A percentile compares a stretch with the other conserved stretches of the same genome.
Evolutionary conservation across 2,113 vertebrate genomes (phyloP).

Genomic region (Ranitomeya variabilis): DNA sequence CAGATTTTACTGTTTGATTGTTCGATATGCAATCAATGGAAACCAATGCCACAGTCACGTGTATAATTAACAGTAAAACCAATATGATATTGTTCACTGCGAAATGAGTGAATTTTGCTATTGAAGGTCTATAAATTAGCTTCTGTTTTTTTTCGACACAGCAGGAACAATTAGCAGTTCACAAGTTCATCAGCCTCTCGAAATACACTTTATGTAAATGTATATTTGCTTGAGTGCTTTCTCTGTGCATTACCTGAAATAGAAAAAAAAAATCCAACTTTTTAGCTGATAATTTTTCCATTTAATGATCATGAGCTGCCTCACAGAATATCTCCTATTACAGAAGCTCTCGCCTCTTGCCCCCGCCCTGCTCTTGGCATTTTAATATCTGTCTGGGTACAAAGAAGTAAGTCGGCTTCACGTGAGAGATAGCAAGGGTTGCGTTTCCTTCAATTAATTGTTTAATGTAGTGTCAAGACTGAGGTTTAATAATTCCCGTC

Average conservation of each 20-base stretch:
- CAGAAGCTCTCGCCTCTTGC: background rate
- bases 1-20: background rate
- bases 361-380: background rate
- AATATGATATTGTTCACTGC: background rate
- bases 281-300: constrained; percentile 32
- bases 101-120: background rate
- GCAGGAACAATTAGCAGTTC: background rate
- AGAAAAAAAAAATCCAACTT: background rate
- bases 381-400: constrained; percentile 37
- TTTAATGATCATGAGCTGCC: constrained; percentile 34
- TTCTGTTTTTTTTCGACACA: background rate
- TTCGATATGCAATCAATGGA: background rate
- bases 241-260: constrained; percentile 1
- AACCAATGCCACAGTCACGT: background rate
- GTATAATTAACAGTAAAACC: background rate
- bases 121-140: background rate
- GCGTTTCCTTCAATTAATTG: constrained; percentile 54
- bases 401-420: constrained; percentile 32
- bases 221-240: constrained; percentile 34
- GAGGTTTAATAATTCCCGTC: constrained; percentile 53
- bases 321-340: constrained; percentile 23
- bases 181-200: constrained; percentile 4
- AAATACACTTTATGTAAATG: constrained; percentile 31
- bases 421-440: constrained; percentile 50
- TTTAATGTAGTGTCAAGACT: constrained; percentile 57